Evolutionary conservation across 1,140 invertebrate genomes (phyloP), one percentile per base, ranked within the genome.

Genomic region (Rhagoletis zephyria): DNA sequence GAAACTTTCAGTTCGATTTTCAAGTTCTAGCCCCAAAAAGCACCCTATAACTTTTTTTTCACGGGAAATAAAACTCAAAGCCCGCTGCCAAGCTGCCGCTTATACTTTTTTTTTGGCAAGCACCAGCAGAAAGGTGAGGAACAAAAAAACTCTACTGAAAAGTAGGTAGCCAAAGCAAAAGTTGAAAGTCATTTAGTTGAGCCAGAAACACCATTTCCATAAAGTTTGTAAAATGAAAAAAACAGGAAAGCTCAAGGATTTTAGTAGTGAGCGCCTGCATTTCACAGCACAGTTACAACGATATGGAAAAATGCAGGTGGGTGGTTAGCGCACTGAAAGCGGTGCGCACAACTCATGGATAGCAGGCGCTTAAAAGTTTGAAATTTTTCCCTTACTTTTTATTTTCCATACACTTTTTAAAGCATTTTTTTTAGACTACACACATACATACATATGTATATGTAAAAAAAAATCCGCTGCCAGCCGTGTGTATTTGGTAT

Each of bases 31-130:
- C 30, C 51, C 10, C 51, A 7, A 56, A 56, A 56, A 56, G 10
- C 51, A 56, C 51, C 51, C 51, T 56, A 56, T 56, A 56, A 7
- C 10, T 10, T 56, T 56, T 7, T 56, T 7, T 56, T 56, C 51
- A n/a, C 74, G 16, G 45, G 16, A 81, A 59, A 81, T 81, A 81
- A 81, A 81, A 81, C n/a, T 51, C 74, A 81, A 81, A 81, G 48
- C 14, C 45, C 74, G 19, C 74, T 56, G 16, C n/a, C 48, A 48
- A 81, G 48, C 51, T 81, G 74, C 48, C 74, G 56, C 74, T 81
- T 81, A 45, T 48, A 51, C 45, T 74, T 74, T 81, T 81, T 77
- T 63, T 51, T 56, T 81, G n/a, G 10, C 42, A 81, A 56, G 30
- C 16, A 6, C 16, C 74, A 81, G 45, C 45, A 74, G 45, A 74